These are phyloP conservation scores for Cephus pygmeus DNA, from an alignment of 2,888 invertebrate genomes.

Conservation along the genomic window DNA sequence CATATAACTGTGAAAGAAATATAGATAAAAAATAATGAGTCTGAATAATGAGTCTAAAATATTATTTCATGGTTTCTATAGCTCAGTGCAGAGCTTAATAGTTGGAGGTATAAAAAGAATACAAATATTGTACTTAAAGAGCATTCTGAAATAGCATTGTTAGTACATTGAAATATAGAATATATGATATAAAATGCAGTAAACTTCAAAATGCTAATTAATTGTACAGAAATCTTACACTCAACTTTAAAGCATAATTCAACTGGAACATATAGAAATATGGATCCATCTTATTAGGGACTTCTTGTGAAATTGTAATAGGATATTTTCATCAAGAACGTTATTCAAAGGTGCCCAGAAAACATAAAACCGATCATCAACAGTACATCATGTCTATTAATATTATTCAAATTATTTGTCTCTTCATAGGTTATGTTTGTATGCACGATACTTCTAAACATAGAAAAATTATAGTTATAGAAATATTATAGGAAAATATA, in stretches of 20 bases:
- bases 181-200: background rate
- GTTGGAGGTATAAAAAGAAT: background rate
- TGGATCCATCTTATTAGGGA: background rate
- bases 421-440: background rate
- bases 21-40: background rate
- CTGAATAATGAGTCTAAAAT: background rate
- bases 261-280: background rate
- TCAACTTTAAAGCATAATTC: background rate
- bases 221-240: background rate
- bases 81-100: background rate
- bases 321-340: too few relatives aligned
- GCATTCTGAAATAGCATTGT: background rate
- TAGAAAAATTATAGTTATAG: background rate
- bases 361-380: background rate
- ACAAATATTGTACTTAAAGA: background rate
- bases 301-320: background rate
- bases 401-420: background rate
- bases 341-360: background rate
- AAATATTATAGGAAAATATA: slow-evolving; percentile 9
- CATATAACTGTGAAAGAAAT: slow-evolving; percentile 75
- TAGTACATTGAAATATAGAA: background rate
- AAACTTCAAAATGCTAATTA: background rate
- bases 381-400: background rate
- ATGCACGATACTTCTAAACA: background rate
- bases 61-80: background rate